A percentile compares a stretch with the other conserved stretches of the same genome.
These are phyloP conservation scores for Naja naja DNA, from an alignment of 2,113 vertebrate species.

Conservation along the genomic window DNA sequence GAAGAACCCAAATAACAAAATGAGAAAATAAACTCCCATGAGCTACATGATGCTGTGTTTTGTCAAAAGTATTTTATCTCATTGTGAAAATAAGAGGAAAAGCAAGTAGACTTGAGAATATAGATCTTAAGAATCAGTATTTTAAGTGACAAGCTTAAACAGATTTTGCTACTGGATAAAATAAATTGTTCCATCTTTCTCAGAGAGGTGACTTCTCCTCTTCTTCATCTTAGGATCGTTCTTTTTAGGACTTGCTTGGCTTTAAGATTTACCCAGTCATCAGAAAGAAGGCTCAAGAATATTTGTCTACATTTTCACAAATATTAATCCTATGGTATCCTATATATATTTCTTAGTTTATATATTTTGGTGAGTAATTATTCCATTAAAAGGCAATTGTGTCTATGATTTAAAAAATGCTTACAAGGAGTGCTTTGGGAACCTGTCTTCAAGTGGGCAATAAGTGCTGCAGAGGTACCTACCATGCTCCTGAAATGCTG, in stretches of 20 bases:
- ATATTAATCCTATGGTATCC: neutral
- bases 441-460: neutral
- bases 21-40: neutral
- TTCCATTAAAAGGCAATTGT: neutral
- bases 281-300: neutral
- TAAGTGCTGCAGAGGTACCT: neutral
- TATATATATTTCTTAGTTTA: neutral
- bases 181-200: neutral
- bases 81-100: conserved; percentile 10
- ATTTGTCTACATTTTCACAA: neutral
- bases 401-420: neutral
- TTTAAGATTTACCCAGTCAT: neutral
- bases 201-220: neutral
- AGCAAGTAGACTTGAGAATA: conserved; percentile 9
- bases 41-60: conserved; percentile 7
- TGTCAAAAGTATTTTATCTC: neutral
- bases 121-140: neutral
- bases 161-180: neutral
- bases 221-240: neutral
- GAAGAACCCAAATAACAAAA: conserved; percentile 30
- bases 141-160: neutral
- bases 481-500: neutral
- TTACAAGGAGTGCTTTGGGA: neutral
- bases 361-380: neutral
- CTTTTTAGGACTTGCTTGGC: neutral